Evolutionary conservation across 2,888 invertebrate genomes (phyloP), one percentile per base, ranked within the genome.

Genomic region (Drosophila kanekoi): DNA sequence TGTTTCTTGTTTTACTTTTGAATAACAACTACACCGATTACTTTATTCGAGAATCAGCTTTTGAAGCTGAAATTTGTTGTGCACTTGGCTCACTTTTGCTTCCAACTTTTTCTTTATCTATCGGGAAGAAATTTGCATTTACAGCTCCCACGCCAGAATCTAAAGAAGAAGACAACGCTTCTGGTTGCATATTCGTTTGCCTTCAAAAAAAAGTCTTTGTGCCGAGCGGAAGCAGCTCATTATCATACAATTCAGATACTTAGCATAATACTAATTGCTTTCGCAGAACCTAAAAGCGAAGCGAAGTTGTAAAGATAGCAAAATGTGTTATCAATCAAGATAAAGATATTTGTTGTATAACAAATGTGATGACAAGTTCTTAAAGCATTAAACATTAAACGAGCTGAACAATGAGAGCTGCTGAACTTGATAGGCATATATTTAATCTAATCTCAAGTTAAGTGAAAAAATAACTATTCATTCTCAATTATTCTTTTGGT

Each of bases 81-180:
- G 44, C 48, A 53, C 47, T 72, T 67, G 48, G 28, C 51, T 48
- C 47, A 61, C 52, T 57, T 45, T 52, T 43, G 48, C n/a, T 49
- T 20, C 38, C 74, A 53, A n/a, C 38, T 40, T 23, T 20, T 61
- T 59, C 51, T 71, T 47, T 58, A 68, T 73, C 63, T 65, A 70
- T 79, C 63, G 64, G 64, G 63, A 11, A 11, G 20, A 54, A 71
- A 83, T 87, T 76, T 68, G 58, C 81, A 87, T 81, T n/a, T n/a
- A 67, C 10, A 33, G 63, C 71, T 82, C 79, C 76, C 82, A 83
- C 76, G 59, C 62, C 37, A 47, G 9, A 43, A 11, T 23, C 33
- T 6, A 11, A 48, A 43, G 13, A 52, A 28, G 40, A 52, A 13
- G 16, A 41, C 1, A 37, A 20, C 4, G 35, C 13, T 35, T 53